Evolutionary conservation across 2,113 vertebrate species (phyloP).

Genomic region (Smithornis capensis): DNA sequence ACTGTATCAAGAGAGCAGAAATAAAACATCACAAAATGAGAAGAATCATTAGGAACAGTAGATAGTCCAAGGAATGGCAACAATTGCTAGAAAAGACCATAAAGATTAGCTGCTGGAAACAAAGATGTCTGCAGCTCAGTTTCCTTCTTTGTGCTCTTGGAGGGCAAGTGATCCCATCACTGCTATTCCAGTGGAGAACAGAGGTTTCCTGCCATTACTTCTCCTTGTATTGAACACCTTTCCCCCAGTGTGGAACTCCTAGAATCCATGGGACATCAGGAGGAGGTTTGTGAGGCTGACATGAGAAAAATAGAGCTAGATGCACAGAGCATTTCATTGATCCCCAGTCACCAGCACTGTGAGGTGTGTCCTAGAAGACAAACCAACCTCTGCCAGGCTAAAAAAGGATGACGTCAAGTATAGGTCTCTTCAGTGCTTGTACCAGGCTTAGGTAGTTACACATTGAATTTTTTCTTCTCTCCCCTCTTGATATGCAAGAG

Average conservation of each 20-base stretch:
- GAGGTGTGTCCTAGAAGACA: not conserved
- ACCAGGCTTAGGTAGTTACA: not conserved
- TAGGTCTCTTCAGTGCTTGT: not conserved
- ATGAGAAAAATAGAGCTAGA: not conserved
- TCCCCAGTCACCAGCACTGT: not conserved
- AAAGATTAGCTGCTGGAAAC: not conserved
- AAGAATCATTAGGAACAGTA: not conserved
- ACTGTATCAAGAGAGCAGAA: not conserved
- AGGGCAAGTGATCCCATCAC: not conserved
- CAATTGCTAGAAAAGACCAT: not conserved
- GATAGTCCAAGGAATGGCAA: not conserved
- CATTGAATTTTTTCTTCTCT: not conserved
- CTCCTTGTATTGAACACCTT: not conserved
- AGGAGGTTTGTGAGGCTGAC: not conserved
- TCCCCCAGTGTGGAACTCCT: not conserved
- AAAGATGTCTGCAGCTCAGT: not conserved
- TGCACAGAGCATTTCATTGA: accelerated
- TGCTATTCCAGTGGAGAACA: not conserved
- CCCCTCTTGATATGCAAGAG: not conserved
- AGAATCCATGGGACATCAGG: not conserved
- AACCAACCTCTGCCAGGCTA: not conserved
- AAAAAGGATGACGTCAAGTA: not conserved
- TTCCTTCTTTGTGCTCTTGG: not conserved
- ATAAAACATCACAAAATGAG: not conserved
- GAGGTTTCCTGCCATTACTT: not conserved